Conservation (phyloP, 2,797 vertebrate genomes). For the Loris lydekkerianus region DNA sequence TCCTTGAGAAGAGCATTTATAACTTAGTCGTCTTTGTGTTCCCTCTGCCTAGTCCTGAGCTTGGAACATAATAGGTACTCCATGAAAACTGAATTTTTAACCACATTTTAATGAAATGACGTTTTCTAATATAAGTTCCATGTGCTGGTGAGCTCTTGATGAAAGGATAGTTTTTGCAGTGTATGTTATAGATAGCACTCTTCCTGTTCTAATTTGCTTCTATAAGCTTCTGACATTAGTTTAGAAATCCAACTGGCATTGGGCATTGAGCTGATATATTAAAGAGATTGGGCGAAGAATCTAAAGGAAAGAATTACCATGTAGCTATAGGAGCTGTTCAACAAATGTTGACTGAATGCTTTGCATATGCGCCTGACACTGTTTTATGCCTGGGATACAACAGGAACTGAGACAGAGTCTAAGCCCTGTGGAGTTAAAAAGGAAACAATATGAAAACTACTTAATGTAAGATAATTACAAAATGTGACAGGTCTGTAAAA, state of each 20-base stretch:
- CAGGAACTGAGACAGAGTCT: background rate
- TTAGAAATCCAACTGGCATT: background rate
- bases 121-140: background rate
- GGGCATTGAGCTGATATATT: background rate
- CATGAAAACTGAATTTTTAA: background rate
- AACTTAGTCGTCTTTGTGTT: background rate
- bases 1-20: background rate
- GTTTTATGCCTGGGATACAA: background rate
- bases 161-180: background rate
- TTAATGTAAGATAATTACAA: background rate
- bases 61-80: background rate
- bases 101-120: background rate
- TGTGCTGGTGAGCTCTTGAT: too few species aligned
- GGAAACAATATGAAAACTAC: background rate
- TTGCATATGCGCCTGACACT: background rate
- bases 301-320: background rate
- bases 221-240: background rate
- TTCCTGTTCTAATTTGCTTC: background rate
- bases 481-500: background rate
- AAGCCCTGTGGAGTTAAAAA: background rate
- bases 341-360: background rate
- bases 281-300: background rate
- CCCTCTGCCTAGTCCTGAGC: background rate
- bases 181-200: rapidly evolving
- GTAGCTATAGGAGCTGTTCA: background rate